Evolutionary conservation across 2,113 vertebrate genomes (phyloP), one percentile per base, ranked within the genome.

Genomic region (Callocephalon fimbriatum): DNA sequence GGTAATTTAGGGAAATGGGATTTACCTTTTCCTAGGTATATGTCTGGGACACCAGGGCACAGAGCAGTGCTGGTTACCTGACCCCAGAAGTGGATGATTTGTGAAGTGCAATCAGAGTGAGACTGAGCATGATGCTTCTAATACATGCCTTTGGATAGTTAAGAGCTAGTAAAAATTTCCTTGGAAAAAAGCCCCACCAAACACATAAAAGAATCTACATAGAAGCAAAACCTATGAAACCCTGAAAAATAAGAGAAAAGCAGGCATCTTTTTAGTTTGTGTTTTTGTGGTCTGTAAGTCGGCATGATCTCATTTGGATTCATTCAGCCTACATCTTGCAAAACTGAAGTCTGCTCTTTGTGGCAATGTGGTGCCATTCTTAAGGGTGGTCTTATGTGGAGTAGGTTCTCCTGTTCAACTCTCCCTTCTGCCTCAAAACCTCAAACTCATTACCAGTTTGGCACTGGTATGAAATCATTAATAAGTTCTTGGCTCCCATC

Each of bases 401-500:
- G 20, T 22, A 85, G 38, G 22, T 44, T 77, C 42, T 87, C 38
- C 22, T 8, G 1, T 62, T 83, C 53, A 90, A 31, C 89, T 94
- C 20, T 31, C 45, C 45, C 42, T 86, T 85, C 79, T 93, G 47
- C 85, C 51, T 95, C 74, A 90, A 96, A 88, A 63, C n/a, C 27
- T 71, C 56, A 63, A 74, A 79, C 91, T 97, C 56, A 75, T 95
- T 92, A 78, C 72, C 67, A 89, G 25, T 87, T 92, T 96, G 80
- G 74, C 74, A 65, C 13, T 77, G 38, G 15, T 63, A 17, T 78
- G 72, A 90, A 94, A 91, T 71, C 13, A 54, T 87, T 92, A 95
- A 44, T 70, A 95, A 94, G 22, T 91, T 94, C 73, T 93, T 96
- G 90, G 86, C 90, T 92, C 18, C 38, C 32, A 75, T 91, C 10